Conservation (phyloP, 2,113 vertebrate species). For the Sinosuthora webbiana region DNA sequence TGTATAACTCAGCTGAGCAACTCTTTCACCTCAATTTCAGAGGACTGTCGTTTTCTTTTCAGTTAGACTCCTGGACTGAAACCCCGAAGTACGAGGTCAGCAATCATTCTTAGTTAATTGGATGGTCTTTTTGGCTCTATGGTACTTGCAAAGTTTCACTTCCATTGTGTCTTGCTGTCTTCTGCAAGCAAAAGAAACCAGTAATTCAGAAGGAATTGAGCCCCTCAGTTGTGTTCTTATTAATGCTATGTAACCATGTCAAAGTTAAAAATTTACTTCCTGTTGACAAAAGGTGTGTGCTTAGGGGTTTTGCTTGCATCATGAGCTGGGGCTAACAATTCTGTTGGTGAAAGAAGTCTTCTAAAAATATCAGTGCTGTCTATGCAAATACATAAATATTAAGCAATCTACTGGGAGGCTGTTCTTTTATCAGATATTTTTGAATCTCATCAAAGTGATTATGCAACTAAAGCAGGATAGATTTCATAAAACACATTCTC, state of each 20-base stretch:
- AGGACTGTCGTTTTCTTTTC: slow-evolving; percentile 97
- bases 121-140: not conserved
- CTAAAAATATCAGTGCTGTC: not conserved
- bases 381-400: not conserved
- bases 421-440: slow-evolving; percentile 33
- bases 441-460: not conserved
- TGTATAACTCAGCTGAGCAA: slow-evolving; percentile 97
- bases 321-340: not conserved
- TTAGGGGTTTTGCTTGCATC: not conserved
- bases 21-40: slow-evolving; percentile 99
- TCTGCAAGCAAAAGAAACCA: not conserved
- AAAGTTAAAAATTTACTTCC: not conserved
- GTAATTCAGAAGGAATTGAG: not conserved
- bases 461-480: not conserved
- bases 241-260: not conserved
- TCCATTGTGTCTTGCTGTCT: not conserved
- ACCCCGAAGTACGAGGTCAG: slow-evolving; percentile 98
- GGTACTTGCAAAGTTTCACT: not conserved
- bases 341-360: not conserved
- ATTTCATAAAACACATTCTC: not conserved
- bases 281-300: not conserved
- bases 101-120: not conserved
- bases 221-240: not conserved
- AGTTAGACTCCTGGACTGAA: slow-evolving; percentile 98
- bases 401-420: not conserved